phyloP scores from a whole-genome alignment of 2,888 invertebrate species.

The Unio pictorum region DNA sequence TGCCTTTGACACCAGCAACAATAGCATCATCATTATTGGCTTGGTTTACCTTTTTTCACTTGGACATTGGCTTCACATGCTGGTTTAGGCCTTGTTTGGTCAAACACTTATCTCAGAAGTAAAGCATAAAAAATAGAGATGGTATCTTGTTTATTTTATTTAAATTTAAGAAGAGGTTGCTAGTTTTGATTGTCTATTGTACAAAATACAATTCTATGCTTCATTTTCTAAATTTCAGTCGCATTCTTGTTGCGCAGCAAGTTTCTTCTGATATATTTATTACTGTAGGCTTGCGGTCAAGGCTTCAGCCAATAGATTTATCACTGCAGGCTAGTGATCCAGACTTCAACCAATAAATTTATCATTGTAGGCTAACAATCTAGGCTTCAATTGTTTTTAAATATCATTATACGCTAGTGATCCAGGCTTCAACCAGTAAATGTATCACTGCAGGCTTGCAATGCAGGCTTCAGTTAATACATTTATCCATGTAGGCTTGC shows the following conservation, averaged over 20 bases:
- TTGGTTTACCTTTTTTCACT: too few relatives aligned
- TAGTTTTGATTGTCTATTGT: too few relatives aligned
- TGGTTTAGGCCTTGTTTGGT: too few relatives aligned
- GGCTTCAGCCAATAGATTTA: slow-evolving; percentile 48
- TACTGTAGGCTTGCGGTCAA: slow-evolving; percentile 38
- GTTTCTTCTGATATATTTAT: slow-evolving; percentile 12
- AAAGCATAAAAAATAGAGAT: too few relatives aligned
- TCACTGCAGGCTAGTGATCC: slow-evolving; percentile 38
- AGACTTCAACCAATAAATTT: slow-evolving; percentile 47
- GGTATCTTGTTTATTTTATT: too few relatives aligned
- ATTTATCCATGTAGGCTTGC: slow-evolving; percentile 38
- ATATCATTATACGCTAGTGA: slow-evolving; percentile 39
- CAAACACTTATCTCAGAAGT: too few relatives aligned
- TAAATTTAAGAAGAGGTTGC: too few relatives aligned
- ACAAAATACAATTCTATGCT: too few relatives aligned
- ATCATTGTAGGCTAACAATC: slow-evolving; percentile 40
- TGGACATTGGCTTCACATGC: too few relatives aligned
- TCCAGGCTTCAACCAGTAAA: slow-evolving; percentile 41
- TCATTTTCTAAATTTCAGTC: too few relatives aligned
- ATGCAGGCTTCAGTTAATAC: background rate
- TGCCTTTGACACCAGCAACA: too few relatives aligned
- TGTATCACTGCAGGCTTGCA: slow-evolving; percentile 44
- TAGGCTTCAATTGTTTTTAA: slow-evolving; percentile 13
- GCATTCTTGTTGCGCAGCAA: background rate
- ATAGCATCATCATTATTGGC: too few relatives aligned